phyloP scores from a whole-genome alignment of 1,140 invertebrate species.

The Drosophila mayri region DNA sequence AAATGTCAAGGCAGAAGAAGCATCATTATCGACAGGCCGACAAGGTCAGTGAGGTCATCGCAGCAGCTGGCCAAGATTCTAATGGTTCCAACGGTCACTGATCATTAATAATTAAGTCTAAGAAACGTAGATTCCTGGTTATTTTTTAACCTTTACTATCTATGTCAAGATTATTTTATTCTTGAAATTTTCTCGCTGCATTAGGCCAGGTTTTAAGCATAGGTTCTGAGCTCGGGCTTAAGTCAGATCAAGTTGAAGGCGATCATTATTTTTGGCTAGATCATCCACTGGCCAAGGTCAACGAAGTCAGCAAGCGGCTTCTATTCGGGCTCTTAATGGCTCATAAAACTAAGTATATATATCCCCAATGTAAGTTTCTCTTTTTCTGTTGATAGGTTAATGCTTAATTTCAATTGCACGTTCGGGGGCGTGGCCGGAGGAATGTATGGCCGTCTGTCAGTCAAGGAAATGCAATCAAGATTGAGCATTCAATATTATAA shows the following conservation, averaged over 20 bases:
- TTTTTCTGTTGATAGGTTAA: conserved; percentile 60
- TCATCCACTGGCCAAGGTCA: conserved; percentile 34
- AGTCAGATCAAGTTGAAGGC: conserved; percentile 47
- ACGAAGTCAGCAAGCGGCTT: conserved; percentile 37
- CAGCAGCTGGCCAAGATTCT: conserved; percentile 21
- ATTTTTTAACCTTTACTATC: conserved; percentile 7
- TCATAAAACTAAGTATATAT: conserved; percentile 12
- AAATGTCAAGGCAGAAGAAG: conserved; percentile 63
- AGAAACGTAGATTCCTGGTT: neutral
- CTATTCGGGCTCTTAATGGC: conserved; percentile 31
- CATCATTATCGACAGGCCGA: conserved; percentile 20
- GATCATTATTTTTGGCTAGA: conserved; percentile 31
- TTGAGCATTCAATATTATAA: conserved; percentile 66
- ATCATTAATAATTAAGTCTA: conserved; percentile 9
- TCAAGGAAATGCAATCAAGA: conserved; percentile 66
- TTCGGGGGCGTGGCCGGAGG: conserved; percentile 43
- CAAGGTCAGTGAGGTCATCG: conserved; percentile 77
- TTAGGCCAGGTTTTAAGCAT: neutral
- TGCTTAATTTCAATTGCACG: conserved; percentile 72
- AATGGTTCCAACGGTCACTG: conserved; percentile 12
- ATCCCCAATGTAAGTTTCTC: conserved; percentile 32
- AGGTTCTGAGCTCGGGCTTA: conserved; percentile 13
- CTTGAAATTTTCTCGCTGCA: neutral
- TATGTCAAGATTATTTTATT: conserved; percentile 3
- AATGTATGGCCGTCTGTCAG: conserved; percentile 23